phyloP scores from a whole-genome alignment of 2,797 vertebrate species.

The Sylvilagus floridanus region DNA sequence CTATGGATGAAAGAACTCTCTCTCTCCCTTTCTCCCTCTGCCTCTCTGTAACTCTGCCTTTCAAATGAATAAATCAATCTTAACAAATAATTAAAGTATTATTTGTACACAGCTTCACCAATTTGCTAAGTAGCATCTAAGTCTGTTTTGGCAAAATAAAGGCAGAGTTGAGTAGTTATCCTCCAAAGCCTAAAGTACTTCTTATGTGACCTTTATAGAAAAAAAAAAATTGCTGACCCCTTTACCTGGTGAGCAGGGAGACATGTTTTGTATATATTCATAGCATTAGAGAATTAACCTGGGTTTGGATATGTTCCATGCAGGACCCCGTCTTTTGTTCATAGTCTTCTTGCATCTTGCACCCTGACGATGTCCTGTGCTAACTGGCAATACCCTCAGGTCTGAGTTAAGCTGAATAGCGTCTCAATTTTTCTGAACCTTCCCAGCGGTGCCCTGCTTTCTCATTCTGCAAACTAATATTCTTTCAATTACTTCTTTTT shows the following conservation, averaged over 20 bases:
- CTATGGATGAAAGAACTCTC: too few relatives aligned
- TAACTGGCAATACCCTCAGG: background rate
- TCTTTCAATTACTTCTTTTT: constrained; percentile 19
- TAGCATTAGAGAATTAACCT: background rate
- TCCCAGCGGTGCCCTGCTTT: background rate
- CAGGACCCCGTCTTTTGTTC: background rate
- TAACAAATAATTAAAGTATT: background rate
- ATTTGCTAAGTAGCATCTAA: background rate
- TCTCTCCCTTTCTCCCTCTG: too few relatives aligned
- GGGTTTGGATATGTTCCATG: background rate
- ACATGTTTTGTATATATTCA: background rate
- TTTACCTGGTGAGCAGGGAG: background rate
- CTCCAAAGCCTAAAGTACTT: background rate
- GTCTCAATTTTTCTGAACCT: background rate
- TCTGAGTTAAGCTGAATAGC: background rate
- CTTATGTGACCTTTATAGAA: background rate
- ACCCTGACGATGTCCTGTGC: background rate
- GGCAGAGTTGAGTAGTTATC: background rate
- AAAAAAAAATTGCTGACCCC: background rate
- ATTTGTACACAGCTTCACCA: background rate
- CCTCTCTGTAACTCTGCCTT: too few relatives aligned
- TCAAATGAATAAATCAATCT: too few relatives aligned
- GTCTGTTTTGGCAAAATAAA: background rate
- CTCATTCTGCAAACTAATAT: background rate
- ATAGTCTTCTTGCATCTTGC: background rate